These are phyloP conservation scores for Rhegmatorhina hoffmannsi DNA, from an alignment of 2,113 vertebrate genomes.

Conservation along the genomic window DNA sequence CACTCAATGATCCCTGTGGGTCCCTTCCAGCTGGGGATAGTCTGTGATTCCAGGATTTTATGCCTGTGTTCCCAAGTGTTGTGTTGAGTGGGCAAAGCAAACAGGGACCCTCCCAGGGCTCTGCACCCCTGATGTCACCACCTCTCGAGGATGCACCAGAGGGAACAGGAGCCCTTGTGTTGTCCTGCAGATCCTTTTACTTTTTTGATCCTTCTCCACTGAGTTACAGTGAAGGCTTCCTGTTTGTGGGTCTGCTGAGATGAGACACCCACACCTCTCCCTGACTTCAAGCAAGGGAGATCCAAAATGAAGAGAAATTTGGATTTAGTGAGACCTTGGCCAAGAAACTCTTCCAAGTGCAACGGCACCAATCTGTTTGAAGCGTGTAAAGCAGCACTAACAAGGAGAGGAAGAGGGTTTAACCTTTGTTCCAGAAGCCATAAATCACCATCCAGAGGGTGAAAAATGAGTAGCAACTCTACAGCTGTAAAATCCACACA, in stretches of 20 bases:
- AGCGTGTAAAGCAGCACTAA: background rate
- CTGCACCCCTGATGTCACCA: background rate
- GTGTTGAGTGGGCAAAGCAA: background rate
- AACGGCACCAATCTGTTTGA: background rate
- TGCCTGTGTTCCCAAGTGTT: background rate
- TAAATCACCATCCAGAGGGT: constrained; percentile 2
- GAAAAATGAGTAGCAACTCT: constrained; percentile 15
- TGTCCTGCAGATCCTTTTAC: background rate
- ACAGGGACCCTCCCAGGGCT: background rate
- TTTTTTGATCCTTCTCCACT: background rate
- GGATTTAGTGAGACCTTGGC: background rate
- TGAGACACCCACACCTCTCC: background rate
- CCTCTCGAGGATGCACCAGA: background rate
- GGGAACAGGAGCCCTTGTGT: background rate
- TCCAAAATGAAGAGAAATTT: background rate
- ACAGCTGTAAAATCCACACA: background rate
- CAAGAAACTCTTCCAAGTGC: background rate
- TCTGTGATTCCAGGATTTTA: background rate
- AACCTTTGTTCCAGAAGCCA: constrained; percentile 19
- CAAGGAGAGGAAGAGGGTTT: constrained; percentile 30
- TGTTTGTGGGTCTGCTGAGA: background rate
- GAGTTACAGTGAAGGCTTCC: background rate
- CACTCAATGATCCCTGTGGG: background rate
- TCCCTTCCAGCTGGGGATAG: background rate
- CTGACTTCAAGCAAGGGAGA: background rate